Conservation (phyloP, 2,797 vertebrate genomes). For the Zalophus californianus region DNA sequence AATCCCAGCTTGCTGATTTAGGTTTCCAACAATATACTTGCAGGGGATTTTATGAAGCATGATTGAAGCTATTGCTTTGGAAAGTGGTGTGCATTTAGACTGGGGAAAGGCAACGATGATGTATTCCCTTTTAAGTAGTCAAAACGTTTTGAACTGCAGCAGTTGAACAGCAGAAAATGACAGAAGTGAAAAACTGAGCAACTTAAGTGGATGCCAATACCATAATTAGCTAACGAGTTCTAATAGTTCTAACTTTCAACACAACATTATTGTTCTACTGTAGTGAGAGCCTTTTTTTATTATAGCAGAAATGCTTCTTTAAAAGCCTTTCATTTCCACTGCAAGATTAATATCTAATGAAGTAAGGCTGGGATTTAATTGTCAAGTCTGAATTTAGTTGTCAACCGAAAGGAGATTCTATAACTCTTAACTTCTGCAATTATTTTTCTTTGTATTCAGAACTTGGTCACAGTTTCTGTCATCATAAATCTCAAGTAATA, state of each 20-base stretch:
- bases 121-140: constrained; percentile 83
- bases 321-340: constrained; percentile 68
- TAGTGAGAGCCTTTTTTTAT: constrained; percentile 48
- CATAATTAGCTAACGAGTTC: constrained; percentile 82
- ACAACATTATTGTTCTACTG: constrained; percentile 63
- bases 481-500: not conserved
- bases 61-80: constrained; percentile 82
- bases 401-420: not conserved
- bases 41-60: constrained; percentile 82
- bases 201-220: constrained; percentile 79
- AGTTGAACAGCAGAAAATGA: constrained; percentile 75
- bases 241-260: constrained; percentile 82
- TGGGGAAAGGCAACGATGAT: constrained; percentile 74
- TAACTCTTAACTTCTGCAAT: constrained; percentile 31
- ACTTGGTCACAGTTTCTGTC: not conserved
- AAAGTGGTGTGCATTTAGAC: constrained; percentile 77
- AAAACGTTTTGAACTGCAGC: constrained; percentile 80
- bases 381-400: constrained; percentile 60
- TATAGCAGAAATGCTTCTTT: constrained; percentile 37
- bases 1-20: constrained; percentile 72
- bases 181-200: constrained; percentile 66
- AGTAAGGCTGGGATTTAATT: constrained; percentile 64
- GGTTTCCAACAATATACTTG: constrained; percentile 78
- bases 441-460: constrained; percentile 14
- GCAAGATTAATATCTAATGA: constrained; percentile 58